Base-by-base conservation (phyloP, 2,113 vertebrate genomes). In the Seriola aureovittata region DNA sequence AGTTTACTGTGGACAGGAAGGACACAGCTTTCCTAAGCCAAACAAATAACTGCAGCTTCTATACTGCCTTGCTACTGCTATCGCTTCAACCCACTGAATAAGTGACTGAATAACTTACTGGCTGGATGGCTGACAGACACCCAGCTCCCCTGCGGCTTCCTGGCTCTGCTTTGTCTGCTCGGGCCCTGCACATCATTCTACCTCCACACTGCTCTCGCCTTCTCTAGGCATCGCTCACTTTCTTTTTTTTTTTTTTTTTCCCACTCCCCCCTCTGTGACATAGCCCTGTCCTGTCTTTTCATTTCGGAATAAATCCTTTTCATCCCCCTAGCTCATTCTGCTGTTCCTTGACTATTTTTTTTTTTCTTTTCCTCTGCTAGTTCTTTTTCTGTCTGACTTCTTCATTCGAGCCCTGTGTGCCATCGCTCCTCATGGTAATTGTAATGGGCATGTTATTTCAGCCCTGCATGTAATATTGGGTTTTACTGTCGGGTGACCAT, bases 291-390 rank as follows among this genome's bases (percentile, higher is more conserved):
- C 88, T 84, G 86, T 89, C 86, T 85, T 92, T 91, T 93, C 87
- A 89, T 92, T 92, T 91, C 75, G 82, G 89, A 89, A 92, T 90
- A 92, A 91, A 91, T 93, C 91, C 87, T 75, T 92, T 91, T 89
- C 66, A 85, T 89, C 89, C 89, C 91, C 86, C 79, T 87, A 89
- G 89, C 91, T 92, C 75, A 82, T 84, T 90, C 77, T 66, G 57
- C 76, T 85, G 71, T 87, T 81, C 77, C 73, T 85, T 76, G 7
- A 67, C 76, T 69, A 29, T 13, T 69, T 72, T 69, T 69, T 44
- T 42, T 69, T 44, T 42, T 48, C 38, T 64, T 78, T 57, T 48
- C 29, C 29, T 71, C 77, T 8, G 40, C 76, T 80, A 54, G 70
- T 85, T 89, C 84, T 81, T 84, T 86, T 76, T 86, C 65, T 82